Conservation (phyloP, 2,888 invertebrate genomes). For the Aelia acuminata region DNA sequence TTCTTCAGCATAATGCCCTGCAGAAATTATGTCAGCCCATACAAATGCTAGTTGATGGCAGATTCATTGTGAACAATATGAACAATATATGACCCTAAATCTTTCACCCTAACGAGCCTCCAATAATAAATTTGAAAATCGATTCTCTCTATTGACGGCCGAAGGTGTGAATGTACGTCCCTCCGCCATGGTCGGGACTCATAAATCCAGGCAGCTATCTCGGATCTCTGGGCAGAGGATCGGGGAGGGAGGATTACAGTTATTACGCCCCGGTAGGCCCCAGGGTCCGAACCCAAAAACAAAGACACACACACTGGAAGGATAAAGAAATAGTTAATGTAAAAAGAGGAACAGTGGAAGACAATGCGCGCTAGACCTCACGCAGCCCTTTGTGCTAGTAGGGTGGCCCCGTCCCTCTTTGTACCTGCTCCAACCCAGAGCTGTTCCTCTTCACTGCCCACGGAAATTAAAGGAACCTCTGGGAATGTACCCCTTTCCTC, state of each 20-base stretch:
- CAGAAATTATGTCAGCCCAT: too few species aligned
- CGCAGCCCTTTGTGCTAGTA: constrained; percentile 39
- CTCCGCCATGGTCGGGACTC: not conserved
- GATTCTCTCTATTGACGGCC: constrained; percentile 1
- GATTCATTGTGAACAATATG: not conserved
- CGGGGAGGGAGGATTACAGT: not conserved
- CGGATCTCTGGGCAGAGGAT: not conserved
- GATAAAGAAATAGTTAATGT: constrained; percentile 35
- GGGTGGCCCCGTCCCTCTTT: not conserved
- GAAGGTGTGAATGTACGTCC: constrained; percentile 24
- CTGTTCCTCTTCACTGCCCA: not conserved
- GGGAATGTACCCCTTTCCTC: not conserved
- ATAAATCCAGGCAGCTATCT: not conserved
- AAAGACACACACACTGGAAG: not conserved
- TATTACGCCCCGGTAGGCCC: constrained; percentile 26
- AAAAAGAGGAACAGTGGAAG: constrained; percentile 31
- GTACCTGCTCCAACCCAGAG: not conserved
- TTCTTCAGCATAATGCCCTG: too few species aligned
- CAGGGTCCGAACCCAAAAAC: not conserved
- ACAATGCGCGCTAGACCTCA: constrained; percentile 42
- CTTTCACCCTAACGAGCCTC: not conserved
- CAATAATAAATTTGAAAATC: not conserved
- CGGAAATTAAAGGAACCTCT: not conserved
- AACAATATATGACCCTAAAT: not conserved
- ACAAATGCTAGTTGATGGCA: too few species aligned